A percentile compares a stretch with the other conserved stretches of the same genome.
phyloP scores from a whole-genome alignment of 2,797 vertebrate species.

The Cyclura pinguis region DNA sequence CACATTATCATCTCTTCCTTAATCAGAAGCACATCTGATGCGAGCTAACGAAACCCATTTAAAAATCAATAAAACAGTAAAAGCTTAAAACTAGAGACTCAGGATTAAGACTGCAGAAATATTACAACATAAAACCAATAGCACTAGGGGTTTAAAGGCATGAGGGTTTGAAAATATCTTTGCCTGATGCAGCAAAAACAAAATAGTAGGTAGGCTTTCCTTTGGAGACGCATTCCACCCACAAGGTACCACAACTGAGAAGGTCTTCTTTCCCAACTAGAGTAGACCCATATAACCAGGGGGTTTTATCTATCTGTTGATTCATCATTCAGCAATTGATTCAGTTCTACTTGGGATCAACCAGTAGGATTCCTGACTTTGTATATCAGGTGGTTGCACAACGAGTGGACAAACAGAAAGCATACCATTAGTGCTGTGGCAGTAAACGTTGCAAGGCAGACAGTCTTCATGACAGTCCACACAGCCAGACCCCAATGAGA shows the following conservation, averaged over 20 bases:
- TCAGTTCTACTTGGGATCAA: too few relatives aligned
- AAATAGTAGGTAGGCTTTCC: background rate
- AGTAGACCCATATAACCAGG: too few relatives aligned
- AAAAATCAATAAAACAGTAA: background rate
- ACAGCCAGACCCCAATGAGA: too few relatives aligned
- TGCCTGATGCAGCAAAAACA: background rate
- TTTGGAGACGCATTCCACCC: background rate
- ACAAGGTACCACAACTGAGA: background rate
- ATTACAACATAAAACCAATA: background rate
- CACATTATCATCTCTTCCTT: background rate
- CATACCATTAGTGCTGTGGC: too few relatives aligned
- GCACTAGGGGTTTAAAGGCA: background rate
- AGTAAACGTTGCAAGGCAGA: too few relatives aligned
- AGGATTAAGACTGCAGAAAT: background rate
- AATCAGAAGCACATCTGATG: background rate
- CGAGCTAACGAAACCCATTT: background rate
- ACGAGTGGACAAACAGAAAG: background rate
- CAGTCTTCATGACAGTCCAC: too few relatives aligned
- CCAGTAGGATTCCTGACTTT: too few relatives aligned
- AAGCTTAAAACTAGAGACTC: background rate
- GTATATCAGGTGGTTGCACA: background rate
- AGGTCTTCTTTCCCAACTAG: background rate
- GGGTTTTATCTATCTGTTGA: too few relatives aligned
- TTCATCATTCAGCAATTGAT: too few relatives aligned
- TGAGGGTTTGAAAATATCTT: background rate